Evolutionary conservation across 2,888 invertebrate species (phyloP).

Genomic region (Agrilus biguttatus): DNA sequence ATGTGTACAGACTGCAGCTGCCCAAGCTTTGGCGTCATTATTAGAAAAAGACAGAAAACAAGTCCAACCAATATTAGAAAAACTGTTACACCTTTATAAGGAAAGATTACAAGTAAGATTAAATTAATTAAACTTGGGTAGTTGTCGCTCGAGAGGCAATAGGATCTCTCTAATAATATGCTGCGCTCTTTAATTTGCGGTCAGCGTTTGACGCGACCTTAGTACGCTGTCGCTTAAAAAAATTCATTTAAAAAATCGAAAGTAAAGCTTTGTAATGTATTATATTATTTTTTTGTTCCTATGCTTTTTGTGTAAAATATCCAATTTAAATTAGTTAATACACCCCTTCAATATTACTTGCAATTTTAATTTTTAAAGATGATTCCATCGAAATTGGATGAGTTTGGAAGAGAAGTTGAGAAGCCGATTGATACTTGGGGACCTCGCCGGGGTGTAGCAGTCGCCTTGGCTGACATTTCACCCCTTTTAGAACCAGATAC

Average conservation of each 20-base stretch:
- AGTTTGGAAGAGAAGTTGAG: conserved; percentile 79
- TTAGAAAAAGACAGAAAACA: conserved; percentile 39
- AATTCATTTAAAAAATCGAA: too few relatives aligned
- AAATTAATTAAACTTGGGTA: neutral
- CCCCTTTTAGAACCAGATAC: conserved; percentile 52
- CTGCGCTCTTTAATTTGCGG: too few relatives aligned
- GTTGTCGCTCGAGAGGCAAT: too few relatives aligned
- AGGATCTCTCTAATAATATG: too few relatives aligned
- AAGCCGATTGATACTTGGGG: conserved; percentile 84
- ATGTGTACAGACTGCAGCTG: conserved; percentile 70
- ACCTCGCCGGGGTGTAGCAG: conserved; percentile 75
- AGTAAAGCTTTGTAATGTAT: too few relatives aligned
- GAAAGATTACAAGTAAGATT: conserved; percentile 52
- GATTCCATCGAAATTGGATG: conserved; percentile 76
- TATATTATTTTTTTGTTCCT: too few relatives aligned
- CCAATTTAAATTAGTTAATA: neutral
- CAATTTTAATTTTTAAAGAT: conserved; percentile 31
- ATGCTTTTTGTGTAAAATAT: too few relatives aligned
- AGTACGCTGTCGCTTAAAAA: too few relatives aligned
- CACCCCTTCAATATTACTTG: neutral
- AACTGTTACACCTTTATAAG: conserved; percentile 57
- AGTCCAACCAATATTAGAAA: conserved; percentile 42
- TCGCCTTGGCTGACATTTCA: conserved; percentile 67
- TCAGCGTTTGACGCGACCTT: too few relatives aligned
- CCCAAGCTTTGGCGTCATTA: conserved; percentile 61